phyloP scores from a whole-genome alignment of 2,113 vertebrate genomes.

The Hemibagrus wyckioides region DNA sequence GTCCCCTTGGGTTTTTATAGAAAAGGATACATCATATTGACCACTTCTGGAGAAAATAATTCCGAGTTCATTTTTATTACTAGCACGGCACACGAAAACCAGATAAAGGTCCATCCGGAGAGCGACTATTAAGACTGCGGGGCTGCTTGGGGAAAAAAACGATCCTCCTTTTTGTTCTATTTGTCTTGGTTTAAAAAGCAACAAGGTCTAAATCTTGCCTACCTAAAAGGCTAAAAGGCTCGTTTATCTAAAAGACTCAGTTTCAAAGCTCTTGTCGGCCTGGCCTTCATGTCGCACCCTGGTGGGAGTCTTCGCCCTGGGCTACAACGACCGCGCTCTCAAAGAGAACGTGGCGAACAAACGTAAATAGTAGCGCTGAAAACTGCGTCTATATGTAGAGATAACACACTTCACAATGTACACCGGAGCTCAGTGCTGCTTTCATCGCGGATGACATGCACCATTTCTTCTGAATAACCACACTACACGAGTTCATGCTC shows the following conservation, averaged over 20 bases:
- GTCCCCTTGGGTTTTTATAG: too few species aligned
- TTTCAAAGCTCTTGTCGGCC: not conserved
- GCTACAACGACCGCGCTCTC: not conserved
- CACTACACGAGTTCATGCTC: not conserved
- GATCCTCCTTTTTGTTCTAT: not conserved
- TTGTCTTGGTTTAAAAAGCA: not conserved
- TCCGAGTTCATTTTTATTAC: not conserved
- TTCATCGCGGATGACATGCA: not conserved
- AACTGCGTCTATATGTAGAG: constrained; percentile 4
- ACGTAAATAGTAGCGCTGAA: constrained; percentile 28
- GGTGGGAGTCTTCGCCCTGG: constrained; percentile 24
- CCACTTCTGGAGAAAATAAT: not conserved
- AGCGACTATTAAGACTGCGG: not conserved
- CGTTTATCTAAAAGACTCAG: not conserved
- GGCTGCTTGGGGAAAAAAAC: not conserved
- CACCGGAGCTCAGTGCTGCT: not conserved
- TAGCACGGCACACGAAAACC: not conserved
- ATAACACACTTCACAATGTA: constrained; percentile 11
- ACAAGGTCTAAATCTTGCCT: not conserved
- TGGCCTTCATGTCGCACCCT: not conserved
- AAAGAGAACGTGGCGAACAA: not conserved
- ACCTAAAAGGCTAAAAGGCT: not conserved
- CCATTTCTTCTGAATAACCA: not conserved
- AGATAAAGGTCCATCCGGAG: not conserved
- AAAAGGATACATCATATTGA: not conserved